Evolutionary conservation across 2,888 invertebrate species (phyloP).

Genomic region (Papilio demoleus): DNA sequence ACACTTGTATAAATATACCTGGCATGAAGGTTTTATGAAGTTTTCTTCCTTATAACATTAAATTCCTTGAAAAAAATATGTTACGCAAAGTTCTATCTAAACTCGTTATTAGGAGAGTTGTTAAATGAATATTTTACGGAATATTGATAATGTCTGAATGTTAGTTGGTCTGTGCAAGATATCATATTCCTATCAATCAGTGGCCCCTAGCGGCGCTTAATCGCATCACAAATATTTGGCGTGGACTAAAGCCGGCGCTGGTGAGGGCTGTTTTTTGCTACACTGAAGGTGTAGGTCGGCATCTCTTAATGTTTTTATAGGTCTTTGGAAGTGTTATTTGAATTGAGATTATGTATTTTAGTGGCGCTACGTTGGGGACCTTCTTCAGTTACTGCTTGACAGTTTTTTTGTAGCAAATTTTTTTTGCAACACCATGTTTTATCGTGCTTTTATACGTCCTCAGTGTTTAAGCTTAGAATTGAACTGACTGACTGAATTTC

Average conservation of each 20-base stretch:
- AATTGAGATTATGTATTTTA: conserved; percentile 40
- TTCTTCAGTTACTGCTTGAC: not conserved
- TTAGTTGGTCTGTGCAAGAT: conserved; percentile 56
- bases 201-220: conserved; percentile 62
- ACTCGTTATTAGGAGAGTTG: too few relatives aligned
- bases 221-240: conserved; percentile 77
- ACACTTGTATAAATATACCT: too few relatives aligned
- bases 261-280: conserved; percentile 52
- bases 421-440: too few relatives aligned
- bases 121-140: too few relatives aligned
- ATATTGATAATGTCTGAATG: conserved; percentile 29
- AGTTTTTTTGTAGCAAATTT: not conserved
- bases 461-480: too few relatives aligned
- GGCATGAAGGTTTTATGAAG: too few relatives aligned
- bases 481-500: too few relatives aligned
- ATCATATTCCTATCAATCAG: conserved; percentile 75
- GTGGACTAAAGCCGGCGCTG: conserved; percentile 64
- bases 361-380: not conserved
- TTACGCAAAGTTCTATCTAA: too few relatives aligned
- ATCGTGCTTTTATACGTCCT: too few relatives aligned
- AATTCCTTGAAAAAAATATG: too few relatives aligned
- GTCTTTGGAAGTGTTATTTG: conserved; percentile 41
- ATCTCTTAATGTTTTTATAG: conserved; percentile 43
- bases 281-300: conserved; percentile 40
- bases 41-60: too few relatives aligned